Evolutionary conservation across 2,797 vertebrate genomes (phyloP), one percentile per base, ranked within the genome.

Genomic region (Valencia hispanica): DNA sequence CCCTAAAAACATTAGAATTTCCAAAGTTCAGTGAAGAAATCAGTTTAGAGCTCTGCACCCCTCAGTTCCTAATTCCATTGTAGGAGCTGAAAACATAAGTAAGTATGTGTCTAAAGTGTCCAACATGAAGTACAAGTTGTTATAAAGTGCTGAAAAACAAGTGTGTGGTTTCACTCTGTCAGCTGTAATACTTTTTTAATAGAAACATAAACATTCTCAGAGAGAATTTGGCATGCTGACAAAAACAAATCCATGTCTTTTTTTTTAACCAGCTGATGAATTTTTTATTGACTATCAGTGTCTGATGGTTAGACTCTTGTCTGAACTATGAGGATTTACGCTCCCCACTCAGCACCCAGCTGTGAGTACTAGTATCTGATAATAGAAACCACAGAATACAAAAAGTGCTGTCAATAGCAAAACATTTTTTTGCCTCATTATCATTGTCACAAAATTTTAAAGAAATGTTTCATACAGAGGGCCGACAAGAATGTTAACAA

Each of bases 261-360:
- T 57, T 82, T 82, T 27, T 43, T 73, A 84, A 80, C 77, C 65
- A 73, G 45, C 69, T 86, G 86, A 91, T 93, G 87, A 90, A 89
- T 89, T 79, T 89, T 92, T 90, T 89, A 93, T 88, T 88, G 79
- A 83, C 79, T 73, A 90, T 92, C 79, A 83, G 72, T 79, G 86
- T 89, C 80, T 89, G 75, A 87, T 90, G 65, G 73, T 86, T 55
- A 66, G 61, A 70, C 84, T 81, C 86, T 88, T 87, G 86, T 87
- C 74, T 86, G 75, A 84, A 77, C 51, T 34, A 45, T 79, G 78
- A 79, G 79, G 69, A 73, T 73, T 70, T 79, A 82, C 2, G 71
- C 75, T 77, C 88, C 76, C 81, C 79, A 81, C 84, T 88, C 61
- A 47, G 84, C 79, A 84, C 61, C 86, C 77, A 79, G 84, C 89